Evolutionary conservation across 1,140 invertebrate species (phyloP).

Genomic region (Penaeus chinensis): DNA sequence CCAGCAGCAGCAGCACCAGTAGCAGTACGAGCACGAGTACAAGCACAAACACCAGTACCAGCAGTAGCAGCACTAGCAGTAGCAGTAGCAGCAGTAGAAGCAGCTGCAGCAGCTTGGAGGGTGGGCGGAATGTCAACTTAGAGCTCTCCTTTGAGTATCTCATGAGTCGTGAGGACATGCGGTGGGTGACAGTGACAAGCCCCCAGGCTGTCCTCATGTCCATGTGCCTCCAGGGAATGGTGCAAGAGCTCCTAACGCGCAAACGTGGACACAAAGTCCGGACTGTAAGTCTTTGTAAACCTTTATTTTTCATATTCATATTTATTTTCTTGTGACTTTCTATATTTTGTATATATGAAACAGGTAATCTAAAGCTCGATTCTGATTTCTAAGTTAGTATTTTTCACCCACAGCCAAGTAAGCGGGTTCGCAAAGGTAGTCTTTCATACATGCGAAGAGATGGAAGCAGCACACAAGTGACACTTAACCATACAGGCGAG

Average conservation of each 20-base stretch:
- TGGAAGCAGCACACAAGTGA: conserved; percentile 51
- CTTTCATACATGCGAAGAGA: conserved; percentile 49
- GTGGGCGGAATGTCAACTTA: conserved; percentile 67
- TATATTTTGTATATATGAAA: too few relatives aligned
- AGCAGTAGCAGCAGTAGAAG: conserved; percentile 39
- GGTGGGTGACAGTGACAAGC: conserved; percentile 92
- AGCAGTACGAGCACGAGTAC: conserved; percentile 30
- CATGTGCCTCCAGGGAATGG: conserved; percentile 92
- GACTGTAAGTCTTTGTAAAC: conserved; percentile 17
- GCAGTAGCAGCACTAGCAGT: conserved; percentile 33
- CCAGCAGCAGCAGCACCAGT: conserved; percentile 17
- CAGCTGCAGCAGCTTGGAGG: conserved; percentile 29
- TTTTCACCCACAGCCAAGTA: conserved; percentile 25
- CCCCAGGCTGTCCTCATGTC: conserved; percentile 95
- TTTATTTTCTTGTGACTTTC: too few relatives aligned
- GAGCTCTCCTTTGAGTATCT: conserved; percentile 97
- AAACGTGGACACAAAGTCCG: conserved; percentile 72
- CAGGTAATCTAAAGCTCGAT: background rate
- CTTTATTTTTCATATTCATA: background rate
- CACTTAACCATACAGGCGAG: conserved; percentile 47
- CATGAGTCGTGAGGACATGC: conserved; percentile 88
- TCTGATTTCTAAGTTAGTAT: background rate
- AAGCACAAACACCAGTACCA: conserved; percentile 39
- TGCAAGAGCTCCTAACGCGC: conserved; percentile 91
- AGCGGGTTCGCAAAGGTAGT: conserved; percentile 48